Conservation (phyloP, 2,888 invertebrate genomes). For the Iselma pallidipennis region DNA sequence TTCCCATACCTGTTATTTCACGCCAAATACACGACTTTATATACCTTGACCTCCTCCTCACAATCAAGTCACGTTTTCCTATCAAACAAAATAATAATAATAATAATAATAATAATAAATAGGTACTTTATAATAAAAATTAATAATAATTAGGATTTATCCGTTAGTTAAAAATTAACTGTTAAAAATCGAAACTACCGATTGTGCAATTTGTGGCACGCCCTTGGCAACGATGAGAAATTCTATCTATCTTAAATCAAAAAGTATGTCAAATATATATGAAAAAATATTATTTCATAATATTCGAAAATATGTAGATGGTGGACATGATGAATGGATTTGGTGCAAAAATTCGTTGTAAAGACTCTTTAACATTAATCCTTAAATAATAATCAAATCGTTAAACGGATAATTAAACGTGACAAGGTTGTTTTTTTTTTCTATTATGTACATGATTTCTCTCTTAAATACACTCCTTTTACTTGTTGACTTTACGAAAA, state of each 20-base stretch:
- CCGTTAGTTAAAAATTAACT: not conserved
- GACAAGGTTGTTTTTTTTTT: too few species aligned
- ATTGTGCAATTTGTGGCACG: not conserved
- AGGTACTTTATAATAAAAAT: too few species aligned
- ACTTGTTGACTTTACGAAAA: not conserved
- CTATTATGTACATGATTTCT: too few species aligned
- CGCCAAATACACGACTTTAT: constrained; percentile 32
- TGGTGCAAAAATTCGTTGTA: too few species aligned
- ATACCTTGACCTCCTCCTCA: constrained; percentile 37
- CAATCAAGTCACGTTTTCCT: constrained; percentile 38
- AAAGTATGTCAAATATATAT: not conserved
- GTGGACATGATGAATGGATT: too few species aligned
- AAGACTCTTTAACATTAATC: too few species aligned
- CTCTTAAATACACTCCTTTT: not conserved
- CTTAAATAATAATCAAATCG: too few species aligned
- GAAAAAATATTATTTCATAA: constrained; percentile 1
- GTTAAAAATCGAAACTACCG: not conserved
- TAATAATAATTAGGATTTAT: too few species aligned
- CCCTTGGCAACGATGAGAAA: not conserved
- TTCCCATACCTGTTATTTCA: constrained; percentile 28
- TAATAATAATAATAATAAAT: too few species aligned
- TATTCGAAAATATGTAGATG: constrained; percentile 13
- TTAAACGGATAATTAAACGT: constrained; percentile 8
- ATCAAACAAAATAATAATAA: too few species aligned
- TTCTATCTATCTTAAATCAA: not conserved